Percentiles rank a stretch among this genome's conserved stretches.
These are phyloP conservation scores for Galagoides demidoff DNA, from an alignment of 2,797 vertebrate genomes.

Conservation along the genomic window DNA sequence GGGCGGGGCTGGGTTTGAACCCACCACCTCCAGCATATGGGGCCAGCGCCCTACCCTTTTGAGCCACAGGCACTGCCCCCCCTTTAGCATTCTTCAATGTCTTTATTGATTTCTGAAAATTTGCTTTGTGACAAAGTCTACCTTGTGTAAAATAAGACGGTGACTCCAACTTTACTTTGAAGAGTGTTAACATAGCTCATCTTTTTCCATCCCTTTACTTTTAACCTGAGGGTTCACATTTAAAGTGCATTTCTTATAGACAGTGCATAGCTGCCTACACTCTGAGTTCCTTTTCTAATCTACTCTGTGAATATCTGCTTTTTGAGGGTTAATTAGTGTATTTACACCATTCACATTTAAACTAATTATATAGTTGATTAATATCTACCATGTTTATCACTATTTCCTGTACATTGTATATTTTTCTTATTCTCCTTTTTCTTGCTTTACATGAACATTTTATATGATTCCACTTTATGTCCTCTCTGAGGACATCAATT, in stretches of 20 bases:
- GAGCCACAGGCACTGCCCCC: too few species aligned
- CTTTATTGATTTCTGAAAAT: background rate
- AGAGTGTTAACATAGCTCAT: background rate
- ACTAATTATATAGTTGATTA: background rate
- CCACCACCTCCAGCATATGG: too few species aligned
- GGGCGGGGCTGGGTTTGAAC: too few species aligned
- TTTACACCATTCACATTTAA: background rate
- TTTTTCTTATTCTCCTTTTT: background rate
- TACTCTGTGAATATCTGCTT: background rate
- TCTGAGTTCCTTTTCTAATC: background rate
- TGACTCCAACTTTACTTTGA: background rate
- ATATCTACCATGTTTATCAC: background rate
- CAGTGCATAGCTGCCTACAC: background rate
- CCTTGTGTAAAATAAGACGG: constrained; percentile 4
- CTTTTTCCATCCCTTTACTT: background rate
- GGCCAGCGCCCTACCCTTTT: too few species aligned
- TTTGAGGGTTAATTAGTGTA: background rate
- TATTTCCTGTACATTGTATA: background rate
- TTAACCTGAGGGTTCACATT: background rate
- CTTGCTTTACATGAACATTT: background rate
- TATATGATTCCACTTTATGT: background rate
- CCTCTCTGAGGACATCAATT: background rate
- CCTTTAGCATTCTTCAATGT: background rate
- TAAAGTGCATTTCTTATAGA: background rate
- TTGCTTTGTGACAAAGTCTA: background rate